Conservation (phyloP, 2,888 invertebrate genomes). For the Nomada ruficornis region DNA sequence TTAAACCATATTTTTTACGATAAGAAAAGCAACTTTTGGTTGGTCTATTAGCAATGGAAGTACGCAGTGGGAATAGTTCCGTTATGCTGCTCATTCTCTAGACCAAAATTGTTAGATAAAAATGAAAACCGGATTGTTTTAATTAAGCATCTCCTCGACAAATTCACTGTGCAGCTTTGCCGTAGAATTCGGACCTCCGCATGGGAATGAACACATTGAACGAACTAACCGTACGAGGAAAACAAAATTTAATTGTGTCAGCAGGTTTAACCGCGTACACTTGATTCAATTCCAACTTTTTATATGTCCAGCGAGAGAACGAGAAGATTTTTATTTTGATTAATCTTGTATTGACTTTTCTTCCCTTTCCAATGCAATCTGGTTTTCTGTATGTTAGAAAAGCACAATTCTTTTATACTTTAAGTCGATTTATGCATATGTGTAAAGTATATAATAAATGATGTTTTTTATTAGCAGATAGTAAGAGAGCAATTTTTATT, state of each 20-base stretch:
- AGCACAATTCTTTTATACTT: no score
- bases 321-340: not conserved
- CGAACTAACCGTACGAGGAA: not conserved
- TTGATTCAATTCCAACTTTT: not conserved
- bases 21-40: no score
- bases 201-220: slow-evolving; percentile 5
- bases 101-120: no score
- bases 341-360: not conserved
- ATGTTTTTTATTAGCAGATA: no score
- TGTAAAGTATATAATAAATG: no score
- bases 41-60: no score
- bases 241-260: slow-evolving; percentile 10
- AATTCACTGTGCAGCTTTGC: not conserved
- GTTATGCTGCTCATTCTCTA: no score
- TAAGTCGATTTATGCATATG: no score
- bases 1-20: no score
- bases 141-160: not conserved
- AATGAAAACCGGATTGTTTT: not conserved
- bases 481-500: no score
- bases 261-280: not conserved
- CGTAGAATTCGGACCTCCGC: not conserved
- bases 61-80: no score
- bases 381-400: not conserved
- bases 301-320: not conserved
- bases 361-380: not conserved